Percentiles rank a stretch among this genome's conserved stretches.
Evolutionary conservation across 2,888 invertebrate genomes (phyloP).

Genomic region (Rugalucina vietnamica): DNA sequence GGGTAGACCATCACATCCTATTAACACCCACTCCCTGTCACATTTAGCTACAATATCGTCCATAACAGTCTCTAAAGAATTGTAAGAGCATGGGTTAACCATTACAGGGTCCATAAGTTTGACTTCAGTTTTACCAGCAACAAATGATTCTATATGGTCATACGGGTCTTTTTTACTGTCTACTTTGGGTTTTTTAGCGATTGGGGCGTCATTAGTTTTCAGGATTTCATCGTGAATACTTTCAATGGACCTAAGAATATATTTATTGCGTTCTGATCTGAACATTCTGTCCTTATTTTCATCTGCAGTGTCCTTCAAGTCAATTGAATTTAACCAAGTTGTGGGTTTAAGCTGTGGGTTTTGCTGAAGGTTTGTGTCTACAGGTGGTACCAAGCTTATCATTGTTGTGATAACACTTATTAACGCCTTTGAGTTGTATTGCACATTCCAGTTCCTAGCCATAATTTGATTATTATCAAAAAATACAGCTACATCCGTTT

Average conservation of each 20-base stretch:
- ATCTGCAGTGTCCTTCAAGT: not conserved
- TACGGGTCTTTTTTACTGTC: not conserved
- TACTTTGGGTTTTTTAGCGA: not conserved
- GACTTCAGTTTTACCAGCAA: not conserved
- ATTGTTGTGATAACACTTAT: not conserved
- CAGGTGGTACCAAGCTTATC: not conserved
- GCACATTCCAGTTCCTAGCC: not conserved
- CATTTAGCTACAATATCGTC: not conserved
- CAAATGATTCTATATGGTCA: not conserved
- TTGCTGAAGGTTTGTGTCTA: not conserved
- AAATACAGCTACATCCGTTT: not conserved
- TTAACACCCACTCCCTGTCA: slow-evolving; percentile 1
- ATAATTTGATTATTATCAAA: slow-evolving; percentile 16
- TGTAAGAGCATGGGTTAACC: slow-evolving; percentile 17
- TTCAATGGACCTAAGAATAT: not conserved
- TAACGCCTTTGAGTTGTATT: not conserved
- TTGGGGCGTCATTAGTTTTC: not conserved
- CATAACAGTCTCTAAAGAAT: not conserved
- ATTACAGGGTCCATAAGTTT: not conserved
- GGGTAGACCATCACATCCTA: slow-evolving; percentile 16
- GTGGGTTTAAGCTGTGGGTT: not conserved
- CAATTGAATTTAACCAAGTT: not conserved
- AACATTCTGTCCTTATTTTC: not conserved
- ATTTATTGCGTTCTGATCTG: not conserved
- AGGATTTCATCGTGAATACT: not conserved